phyloP scores from a whole-genome alignment of 2,113 vertebrate genomes.

The Hemibates koningsi region DNA sequence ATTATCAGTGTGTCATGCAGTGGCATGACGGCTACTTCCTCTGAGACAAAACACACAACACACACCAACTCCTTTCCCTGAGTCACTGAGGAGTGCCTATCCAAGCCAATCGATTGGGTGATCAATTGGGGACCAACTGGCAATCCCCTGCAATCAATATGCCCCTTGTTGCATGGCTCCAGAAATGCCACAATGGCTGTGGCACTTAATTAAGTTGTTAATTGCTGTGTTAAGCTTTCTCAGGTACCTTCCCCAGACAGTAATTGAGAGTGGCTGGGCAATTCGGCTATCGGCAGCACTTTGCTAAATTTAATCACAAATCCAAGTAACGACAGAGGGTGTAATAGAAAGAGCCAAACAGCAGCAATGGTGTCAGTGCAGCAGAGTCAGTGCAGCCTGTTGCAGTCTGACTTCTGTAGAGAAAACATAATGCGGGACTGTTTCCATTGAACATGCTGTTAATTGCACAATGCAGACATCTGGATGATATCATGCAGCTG shows the following conservation, averaged over 20 bases:
- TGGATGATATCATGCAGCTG: neutral
- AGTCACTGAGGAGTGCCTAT: conserved; percentile 68
- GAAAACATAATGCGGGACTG: neutral
- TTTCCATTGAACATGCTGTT: neutral
- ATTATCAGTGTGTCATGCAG: conserved; percentile 70
- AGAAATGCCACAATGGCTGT: conserved; percentile 68
- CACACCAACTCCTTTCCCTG: conserved; percentile 14
- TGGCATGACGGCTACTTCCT: conserved; percentile 53
- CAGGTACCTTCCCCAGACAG: conserved; percentile 70
- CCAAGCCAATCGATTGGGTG: conserved; percentile 70
- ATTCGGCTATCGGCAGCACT: conserved; percentile 66
- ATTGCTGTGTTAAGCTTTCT: conserved; percentile 78
- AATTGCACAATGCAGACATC: neutral
- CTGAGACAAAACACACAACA: conserved; percentile 49
- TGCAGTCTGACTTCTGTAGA: neutral
- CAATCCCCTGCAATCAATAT: conserved; percentile 73
- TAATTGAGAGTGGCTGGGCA: conserved; percentile 75
- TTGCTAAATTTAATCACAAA: conserved; percentile 74
- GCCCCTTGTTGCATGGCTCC: conserved; percentile 66
- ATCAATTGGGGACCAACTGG: conserved; percentile 73
- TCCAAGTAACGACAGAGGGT: conserved; percentile 50
- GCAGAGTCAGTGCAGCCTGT: neutral
- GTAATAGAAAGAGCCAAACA: conserved; percentile 15
- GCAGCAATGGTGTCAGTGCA: conserved; percentile 8
- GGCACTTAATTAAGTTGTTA: conserved; percentile 81